Conservation (phyloP, 2,888 invertebrate species). For the Nomada ferruginata region DNA sequence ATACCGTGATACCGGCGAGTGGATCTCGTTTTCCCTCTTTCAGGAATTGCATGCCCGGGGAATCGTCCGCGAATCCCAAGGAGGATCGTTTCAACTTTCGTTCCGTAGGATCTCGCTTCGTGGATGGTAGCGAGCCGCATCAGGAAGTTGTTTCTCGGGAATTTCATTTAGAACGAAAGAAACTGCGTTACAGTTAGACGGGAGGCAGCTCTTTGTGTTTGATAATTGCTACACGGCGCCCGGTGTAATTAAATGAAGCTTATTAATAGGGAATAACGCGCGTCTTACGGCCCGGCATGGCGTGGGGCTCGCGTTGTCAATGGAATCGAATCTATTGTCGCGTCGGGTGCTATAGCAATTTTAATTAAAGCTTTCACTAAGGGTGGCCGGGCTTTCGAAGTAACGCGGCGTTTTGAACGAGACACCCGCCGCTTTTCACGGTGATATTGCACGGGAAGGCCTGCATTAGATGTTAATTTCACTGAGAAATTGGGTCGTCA, state of each 20-base stretch:
- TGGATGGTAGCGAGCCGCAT: constrained; percentile 45
- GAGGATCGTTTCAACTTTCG: constrained; percentile 45
- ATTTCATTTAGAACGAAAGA: constrained; percentile 49
- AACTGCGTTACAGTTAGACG: constrained; percentile 20
- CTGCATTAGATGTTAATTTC: constrained; percentile 32
- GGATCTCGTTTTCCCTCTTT: constrained; percentile 66
- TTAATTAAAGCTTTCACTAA: constrained; percentile 37
- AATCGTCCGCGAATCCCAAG: constrained; percentile 57
- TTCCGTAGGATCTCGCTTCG: constrained; percentile 48
- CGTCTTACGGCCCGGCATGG: too few species aligned
- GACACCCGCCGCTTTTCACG: not conserved
- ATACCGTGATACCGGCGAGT: constrained; percentile 31
- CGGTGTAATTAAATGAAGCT: constrained; percentile 9
- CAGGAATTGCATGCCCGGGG: constrained; percentile 66
- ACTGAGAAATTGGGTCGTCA: not conserved
- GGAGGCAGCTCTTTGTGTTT: constrained; percentile 6
- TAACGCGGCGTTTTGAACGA: constrained; percentile 2
- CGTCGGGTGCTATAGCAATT: constrained; percentile 8
- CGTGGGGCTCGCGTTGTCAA: not conserved
- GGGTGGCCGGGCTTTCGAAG: not conserved
- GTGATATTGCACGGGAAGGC: not conserved
- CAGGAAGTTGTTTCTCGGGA: constrained; percentile 56
- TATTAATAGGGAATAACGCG: constrained; percentile 5
- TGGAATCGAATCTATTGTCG: constrained; percentile 31
- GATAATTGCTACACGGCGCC: constrained; percentile 6